Conservation (phyloP, 2,797 vertebrate species). For the Acipenser transmontanus region DNA sequence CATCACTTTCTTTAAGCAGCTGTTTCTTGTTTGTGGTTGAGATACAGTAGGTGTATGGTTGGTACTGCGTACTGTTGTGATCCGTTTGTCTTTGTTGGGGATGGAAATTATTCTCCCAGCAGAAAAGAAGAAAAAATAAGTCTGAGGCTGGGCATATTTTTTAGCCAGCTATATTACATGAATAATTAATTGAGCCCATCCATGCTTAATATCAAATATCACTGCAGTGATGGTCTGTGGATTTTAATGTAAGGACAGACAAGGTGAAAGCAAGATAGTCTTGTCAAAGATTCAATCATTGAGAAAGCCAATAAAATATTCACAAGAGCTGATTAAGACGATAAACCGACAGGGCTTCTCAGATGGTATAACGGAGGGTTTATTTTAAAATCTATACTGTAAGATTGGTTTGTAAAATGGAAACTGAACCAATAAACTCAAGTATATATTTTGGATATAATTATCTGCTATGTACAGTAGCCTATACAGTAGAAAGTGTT, state of each 20-base stretch:
- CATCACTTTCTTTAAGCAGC: no score
- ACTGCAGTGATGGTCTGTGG: not conserved
- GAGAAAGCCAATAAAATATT: slow-evolving; percentile 5
- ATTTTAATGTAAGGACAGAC: not conserved
- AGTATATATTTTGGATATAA: not conserved
- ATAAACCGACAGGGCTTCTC: slow-evolving; percentile 12
- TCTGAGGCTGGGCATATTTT: not conserved
- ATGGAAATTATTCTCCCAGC: no score
- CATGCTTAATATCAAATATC: slow-evolving; percentile 15
- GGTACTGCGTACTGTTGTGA: no score
- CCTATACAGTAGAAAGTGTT: no score
- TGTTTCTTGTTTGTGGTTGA: no score
- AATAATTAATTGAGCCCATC: slow-evolving; percentile 21
- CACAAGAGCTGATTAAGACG: slow-evolving; percentile 7
- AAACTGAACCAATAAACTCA: not conserved
- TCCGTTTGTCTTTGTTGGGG: no score
- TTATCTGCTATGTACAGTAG: not conserved
- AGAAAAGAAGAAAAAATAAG: not conserved
- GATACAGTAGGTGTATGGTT: no score
- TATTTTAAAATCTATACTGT: slow-evolving; percentile 11
- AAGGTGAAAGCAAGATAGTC: slow-evolving; percentile 5
- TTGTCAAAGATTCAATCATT: slow-evolving; percentile 4
- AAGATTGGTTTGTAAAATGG: not conserved
- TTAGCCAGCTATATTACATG: slow-evolving; percentile 12
- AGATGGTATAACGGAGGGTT: slow-evolving; percentile 7